Base-by-base conservation (phyloP, 2,797 vertebrate genomes). In the Ciconia nigra region DNA sequence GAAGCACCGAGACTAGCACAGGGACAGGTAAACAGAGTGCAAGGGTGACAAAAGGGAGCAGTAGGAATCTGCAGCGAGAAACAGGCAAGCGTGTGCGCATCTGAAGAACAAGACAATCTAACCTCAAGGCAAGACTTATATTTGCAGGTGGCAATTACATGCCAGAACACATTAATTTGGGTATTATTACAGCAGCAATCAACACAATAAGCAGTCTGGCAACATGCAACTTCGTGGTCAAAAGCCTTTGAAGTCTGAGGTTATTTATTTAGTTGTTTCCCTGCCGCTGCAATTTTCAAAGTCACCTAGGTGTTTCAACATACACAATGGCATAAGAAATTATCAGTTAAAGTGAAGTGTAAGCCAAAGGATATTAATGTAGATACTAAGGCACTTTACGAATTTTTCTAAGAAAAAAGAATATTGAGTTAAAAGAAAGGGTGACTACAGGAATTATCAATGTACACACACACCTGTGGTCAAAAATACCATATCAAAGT, bases 41-140 rank as follows among this genome's bases (percentile, higher is more conserved):
- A 37, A 52, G 7, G 22, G 54, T 13, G n/a, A 54, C 46, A 39
- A 46, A 42, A 46, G 14, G 22, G 33, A 46, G 39, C 47, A 31
- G 47, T 28, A 19, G 59, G 26, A 37, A 26, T 14, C 16, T n/a
- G 15, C 39, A 54, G 26, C 9, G 5, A 88, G 47, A 55, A 70
- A 55, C 0, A 2, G 6, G 25, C 37, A 39, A 39, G 37, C 10
- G 0, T 10, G 7, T 4, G 25, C 8, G 13, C 18, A 11, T n/a
- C 10, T 3, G 11, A 58, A 57, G 29, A 41, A 14, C 5, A n/a
- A 25, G 35, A 13, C 11, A 35, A 42, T 14, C 39, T 29, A 15
- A 93, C 73, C 10, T 37, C 29, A 35, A 15, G 24, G 21, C 19
- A 72, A 54, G 42, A 5, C 22, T 28, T 44, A 0, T 21, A 33